These are phyloP conservation scores for Scomberomorus guttatus DNA, from an alignment of 2,797 vertebrate genomes.

Conservation along the genomic window DNA sequence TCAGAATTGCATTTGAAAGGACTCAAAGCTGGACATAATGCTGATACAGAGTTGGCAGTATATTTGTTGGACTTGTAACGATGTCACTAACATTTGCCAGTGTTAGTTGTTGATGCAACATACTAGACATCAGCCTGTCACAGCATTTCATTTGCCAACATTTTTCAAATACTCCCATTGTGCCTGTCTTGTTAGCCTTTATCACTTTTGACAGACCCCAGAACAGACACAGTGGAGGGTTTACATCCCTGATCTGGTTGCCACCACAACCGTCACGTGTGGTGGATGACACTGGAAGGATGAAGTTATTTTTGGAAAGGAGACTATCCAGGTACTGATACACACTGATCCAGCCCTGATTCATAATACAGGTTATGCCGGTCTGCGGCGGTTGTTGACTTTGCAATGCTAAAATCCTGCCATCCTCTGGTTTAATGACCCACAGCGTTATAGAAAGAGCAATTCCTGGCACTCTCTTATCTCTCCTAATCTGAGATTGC, in stretches of 20 bases:
- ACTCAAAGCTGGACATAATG: conserved; percentile 2
- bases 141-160: conserved; percentile 17
- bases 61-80: conserved; percentile 17
- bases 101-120: conserved; percentile 45
- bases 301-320: neutral
- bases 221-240: conserved; percentile 23
- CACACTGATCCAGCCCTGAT: neutral
- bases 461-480: neutral
- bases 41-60: conserved; percentile 8
- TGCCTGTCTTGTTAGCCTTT: conserved; percentile 38
- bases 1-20: neutral
- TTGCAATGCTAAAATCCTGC: neutral
- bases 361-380: neutral
- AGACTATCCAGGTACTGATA: neutral
- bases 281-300: neutral
- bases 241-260: conserved; percentile 11
- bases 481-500: conserved; percentile 23
- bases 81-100: conserved; percentile 27
- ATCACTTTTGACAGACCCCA: conserved; percentile 41
- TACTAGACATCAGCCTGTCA: conserved; percentile 33
- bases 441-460: conserved; percentile 38
- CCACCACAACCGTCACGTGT: conserved; percentile 1
- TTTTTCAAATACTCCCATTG: conserved; percentile 26
- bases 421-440: conserved; percentile 65
- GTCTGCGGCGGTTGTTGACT: conserved; percentile 37